phyloP scores from a whole-genome alignment of 2,113 vertebrate species.

The Chionis minor region DNA sequence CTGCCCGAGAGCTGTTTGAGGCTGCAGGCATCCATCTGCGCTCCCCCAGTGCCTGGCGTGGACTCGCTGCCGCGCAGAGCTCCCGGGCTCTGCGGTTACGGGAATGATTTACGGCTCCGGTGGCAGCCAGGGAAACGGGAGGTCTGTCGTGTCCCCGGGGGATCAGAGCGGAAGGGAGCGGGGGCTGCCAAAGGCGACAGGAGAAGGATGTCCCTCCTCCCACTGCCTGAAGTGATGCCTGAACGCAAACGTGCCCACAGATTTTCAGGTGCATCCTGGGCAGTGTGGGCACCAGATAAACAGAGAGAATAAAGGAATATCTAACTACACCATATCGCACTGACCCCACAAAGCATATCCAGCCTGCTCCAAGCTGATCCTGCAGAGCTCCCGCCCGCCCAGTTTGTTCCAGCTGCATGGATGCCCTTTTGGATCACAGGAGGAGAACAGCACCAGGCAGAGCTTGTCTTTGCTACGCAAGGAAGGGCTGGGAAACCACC shows the following conservation, averaged over 20 bases:
- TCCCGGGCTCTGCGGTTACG: neutral
- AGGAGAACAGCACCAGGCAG: neutral
- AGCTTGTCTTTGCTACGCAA: fast-evolving
- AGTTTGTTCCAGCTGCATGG: fast-evolving
- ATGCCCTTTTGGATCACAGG: neutral
- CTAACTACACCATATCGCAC: too few species aligned
- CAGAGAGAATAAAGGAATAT: neutral
- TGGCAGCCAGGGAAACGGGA: neutral
- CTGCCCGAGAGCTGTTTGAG: neutral
- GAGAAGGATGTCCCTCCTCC: neutral
- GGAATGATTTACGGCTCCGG: neutral
- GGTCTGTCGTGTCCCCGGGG: neutral
- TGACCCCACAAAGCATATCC: neutral
- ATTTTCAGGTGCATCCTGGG: neutral
- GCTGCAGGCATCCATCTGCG: neutral
- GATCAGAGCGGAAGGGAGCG: fast-evolving
- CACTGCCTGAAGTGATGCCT: neutral
- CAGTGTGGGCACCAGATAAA: too few species aligned
- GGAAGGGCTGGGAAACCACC: fast-evolving
- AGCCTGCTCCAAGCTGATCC: neutral
- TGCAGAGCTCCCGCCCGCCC: neutral
- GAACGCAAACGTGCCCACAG: fast-evolving
- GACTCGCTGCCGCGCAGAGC: neutral
- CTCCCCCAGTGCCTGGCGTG: neutral
- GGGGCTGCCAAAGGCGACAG: neutral